Conservation (phyloP, 37 sponge, comb jelly and placozoan genomes). For the Theonella swinhoei region DNA sequence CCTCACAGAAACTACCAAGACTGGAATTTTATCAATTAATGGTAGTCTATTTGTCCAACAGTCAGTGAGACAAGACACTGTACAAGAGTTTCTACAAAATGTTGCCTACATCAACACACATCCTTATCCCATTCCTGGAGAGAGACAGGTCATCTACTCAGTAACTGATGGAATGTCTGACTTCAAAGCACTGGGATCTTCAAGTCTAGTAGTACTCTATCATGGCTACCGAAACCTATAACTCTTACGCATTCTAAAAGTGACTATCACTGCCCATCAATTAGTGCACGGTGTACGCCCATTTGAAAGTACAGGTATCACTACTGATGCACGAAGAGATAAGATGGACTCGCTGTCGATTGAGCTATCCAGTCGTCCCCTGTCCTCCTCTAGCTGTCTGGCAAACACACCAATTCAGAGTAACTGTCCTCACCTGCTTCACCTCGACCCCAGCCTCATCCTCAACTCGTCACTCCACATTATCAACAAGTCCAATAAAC, state of each 20-base stretch:
- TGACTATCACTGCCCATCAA: neutral
- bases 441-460: neutral
- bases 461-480: neutral
- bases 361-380: constrained; percentile 28
- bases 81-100: constrained; percentile 38
- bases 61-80: constrained; percentile 1
- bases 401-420: neutral
- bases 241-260: constrained; percentile 9
- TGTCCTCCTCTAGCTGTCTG: neutral
- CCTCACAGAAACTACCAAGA: neutral
- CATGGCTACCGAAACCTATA: constrained; percentile 28
- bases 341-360: constrained; percentile 38
- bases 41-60: constrained; percentile 24
- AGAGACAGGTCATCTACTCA: constrained; percentile 9
- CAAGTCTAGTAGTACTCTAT: constrained; percentile 21
- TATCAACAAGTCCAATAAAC: constrained; percentile 16
- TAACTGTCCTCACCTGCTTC: constrained; percentile 17
- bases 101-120: constrained; percentile 49
- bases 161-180: constrained; percentile 18
- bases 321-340: constrained; percentile 14
- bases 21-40: constrained; percentile 33
- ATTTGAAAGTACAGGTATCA: constrained; percentile 34
- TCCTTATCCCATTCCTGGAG: constrained; percentile 58
- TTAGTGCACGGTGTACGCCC: constrained; percentile 5
- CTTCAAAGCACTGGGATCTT: neutral